These are phyloP conservation scores for Dendrophyllia cribrosa DNA, from an alignment of 64 coral and sea anemone species.

Conservation along the genomic window DNA sequence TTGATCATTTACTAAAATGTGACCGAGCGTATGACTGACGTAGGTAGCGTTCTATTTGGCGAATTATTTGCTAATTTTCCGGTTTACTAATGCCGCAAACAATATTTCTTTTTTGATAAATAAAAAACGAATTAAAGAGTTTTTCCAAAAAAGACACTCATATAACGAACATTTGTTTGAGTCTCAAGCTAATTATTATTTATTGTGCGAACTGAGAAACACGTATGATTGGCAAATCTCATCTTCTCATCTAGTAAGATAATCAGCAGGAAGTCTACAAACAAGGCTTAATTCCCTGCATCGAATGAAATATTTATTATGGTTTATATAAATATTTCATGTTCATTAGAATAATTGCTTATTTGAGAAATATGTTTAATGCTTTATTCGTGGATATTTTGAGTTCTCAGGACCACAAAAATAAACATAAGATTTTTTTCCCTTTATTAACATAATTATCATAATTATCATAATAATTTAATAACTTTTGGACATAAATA, in stretches of 20 bases:
- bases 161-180: not conserved
- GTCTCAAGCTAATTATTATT: not conserved
- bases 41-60: too few species aligned
- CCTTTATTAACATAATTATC: too few species aligned
- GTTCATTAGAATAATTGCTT: not conserved
- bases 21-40: too few species aligned
- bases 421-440: too few species aligned
- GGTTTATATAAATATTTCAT: not conserved
- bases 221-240: not conserved
- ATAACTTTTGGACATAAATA: too few species aligned
- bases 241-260: not conserved
- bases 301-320: not conserved
- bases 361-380: not conserved
- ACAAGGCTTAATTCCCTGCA: not conserved
- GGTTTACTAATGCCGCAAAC: too few species aligned
- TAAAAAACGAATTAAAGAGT: too few species aligned
- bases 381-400: not conserved
- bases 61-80: too few species aligned
- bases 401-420: too few species aligned
- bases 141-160: not conserved
- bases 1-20: not conserved
- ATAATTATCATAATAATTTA: too few species aligned
- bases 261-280: not conserved
- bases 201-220: not conserved
- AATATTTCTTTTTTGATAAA: too few species aligned